Evolutionary conservation across 2,888 invertebrate species (phyloP), one percentile per base, ranked within the genome.

Genomic region (Mesochorus sp.): DNA sequence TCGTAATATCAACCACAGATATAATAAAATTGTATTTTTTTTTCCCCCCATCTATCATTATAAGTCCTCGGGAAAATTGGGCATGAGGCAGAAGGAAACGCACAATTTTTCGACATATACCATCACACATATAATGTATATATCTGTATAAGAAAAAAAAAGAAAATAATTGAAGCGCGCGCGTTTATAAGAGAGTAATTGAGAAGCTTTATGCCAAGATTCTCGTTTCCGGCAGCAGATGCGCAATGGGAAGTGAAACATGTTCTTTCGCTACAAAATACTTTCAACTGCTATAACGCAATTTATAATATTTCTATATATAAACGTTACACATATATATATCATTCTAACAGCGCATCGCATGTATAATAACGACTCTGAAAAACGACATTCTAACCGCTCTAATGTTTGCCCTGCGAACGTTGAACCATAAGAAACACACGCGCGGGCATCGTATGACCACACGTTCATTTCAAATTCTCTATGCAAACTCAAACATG

Each of bases 221-320:
- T 26, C 39, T 37, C 68, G 51, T 78, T 74, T 78, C 73, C 74
- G 70, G 70, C 39, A 70, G 57, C 73, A 78, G 74, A 74, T 78
- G 74, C 64, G 73, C n/a, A n/a, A 73, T 49, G 34, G 53, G 55
- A 62, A 75, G 19, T 42, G 26, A 28, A n/a, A 31, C 28, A 19
- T 14, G 14, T 28, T 31, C 28, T 53, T 14, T 31, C 34, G 14
- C 57, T 51, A 4, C 51, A 59, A 49, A 42, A 26, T 28, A 49
- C 24, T 51, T 66, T 39, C 47, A 6, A 28, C 19, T 14, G 10
- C 21, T 12, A 14, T 12, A 14, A 57, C 37, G 34, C 10, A 53
- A 66, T 61, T 59, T 66, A 67, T 53, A 47, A 62, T 55, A 71
- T 44, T 66, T 31, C 49, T 24, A 39, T 17, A 51, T 49, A 59